A percentile compares a stretch with the other conserved stretches of the same genome.
These are phyloP conservation scores for Euwallacea fornicatus DNA, from an alignment of 1,140 invertebrate species.

Conservation along the genomic window DNA sequence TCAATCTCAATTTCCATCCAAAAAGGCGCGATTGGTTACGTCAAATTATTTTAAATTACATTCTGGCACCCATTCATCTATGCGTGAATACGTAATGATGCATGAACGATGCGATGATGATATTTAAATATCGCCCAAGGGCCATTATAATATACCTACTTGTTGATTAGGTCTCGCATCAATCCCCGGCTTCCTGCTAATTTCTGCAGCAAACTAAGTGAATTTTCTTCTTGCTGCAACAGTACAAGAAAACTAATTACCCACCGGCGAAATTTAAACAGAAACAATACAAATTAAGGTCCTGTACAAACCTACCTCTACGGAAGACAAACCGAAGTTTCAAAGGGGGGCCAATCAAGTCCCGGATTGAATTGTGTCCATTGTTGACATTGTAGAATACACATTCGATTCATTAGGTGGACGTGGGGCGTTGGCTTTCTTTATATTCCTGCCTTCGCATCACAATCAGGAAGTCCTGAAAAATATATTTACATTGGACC, in stretches of 20 bases:
- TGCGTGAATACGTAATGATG: slow-evolving; percentile 30
- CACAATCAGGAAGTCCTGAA: slow-evolving; percentile 46
- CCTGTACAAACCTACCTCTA: no score
- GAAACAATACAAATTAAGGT: no score
- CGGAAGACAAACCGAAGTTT: slow-evolving; percentile 8
- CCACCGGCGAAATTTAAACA: no score
- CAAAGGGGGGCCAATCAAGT: slow-evolving; percentile 49
- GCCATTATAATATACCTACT: no score
- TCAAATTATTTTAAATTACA: slow-evolving; percentile 26
- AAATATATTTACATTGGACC: slow-evolving; percentile 46
- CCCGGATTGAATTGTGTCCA: slow-evolving; percentile 49
- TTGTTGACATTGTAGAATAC: slow-evolving; percentile 53
- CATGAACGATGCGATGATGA: slow-evolving; percentile 28
- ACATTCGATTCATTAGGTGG: slow-evolving; percentile 53
- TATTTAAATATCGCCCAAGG: slow-evolving; percentile 11
- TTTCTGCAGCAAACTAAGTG: no score
- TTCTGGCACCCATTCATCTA: slow-evolving; percentile 9
- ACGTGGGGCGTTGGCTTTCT: slow-evolving; percentile 33
- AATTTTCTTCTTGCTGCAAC: no score
- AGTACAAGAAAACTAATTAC: no score
- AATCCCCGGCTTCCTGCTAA: no score
- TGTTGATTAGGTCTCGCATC: no score
- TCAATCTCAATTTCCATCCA: slow-evolving; percentile 13
- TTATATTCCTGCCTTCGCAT: slow-evolving; percentile 35
- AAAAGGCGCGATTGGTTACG: slow-evolving; percentile 20